Conservation (phyloP, 2,888 invertebrate species). For the Conomelus anceps region DNA sequence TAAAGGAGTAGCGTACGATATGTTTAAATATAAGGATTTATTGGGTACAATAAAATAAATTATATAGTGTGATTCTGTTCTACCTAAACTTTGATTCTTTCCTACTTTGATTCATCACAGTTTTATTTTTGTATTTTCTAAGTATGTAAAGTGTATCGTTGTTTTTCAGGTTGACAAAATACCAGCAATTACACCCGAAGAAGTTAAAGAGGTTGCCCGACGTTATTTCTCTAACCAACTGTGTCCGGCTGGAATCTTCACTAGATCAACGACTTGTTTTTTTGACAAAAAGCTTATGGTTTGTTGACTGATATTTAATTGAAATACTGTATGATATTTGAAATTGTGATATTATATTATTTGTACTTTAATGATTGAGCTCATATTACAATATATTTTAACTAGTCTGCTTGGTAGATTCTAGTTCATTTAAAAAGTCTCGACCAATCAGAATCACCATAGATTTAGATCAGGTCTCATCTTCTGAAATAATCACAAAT, state of each 20-base stretch:
- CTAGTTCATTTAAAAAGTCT: too few species aligned
- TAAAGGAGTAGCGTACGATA: too few species aligned
- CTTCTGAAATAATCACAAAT: too few species aligned
- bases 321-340: too few species aligned
- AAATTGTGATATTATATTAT: neutral
- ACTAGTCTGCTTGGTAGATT: too few species aligned
- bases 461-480: too few species aligned
- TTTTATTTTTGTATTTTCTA: neutral
- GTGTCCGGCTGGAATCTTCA: neutral
- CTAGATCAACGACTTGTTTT: neutral
- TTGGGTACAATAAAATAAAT: too few species aligned
- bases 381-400: neutral
- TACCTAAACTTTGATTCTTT: too few species aligned
- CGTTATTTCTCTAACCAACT: neutral
- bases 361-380: neutral
- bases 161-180: neutral
- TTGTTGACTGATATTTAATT: neutral
- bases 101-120: too few species aligned
- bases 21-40: too few species aligned
- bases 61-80: too few species aligned
- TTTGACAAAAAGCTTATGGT: neutral
- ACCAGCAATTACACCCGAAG: neutral
- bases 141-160: neutral
- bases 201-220: neutral
- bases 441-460: too few species aligned